Evolutionary conservation across 2,888 invertebrate genomes (phyloP).

Genomic region (Acrobasis repandana): DNA sequence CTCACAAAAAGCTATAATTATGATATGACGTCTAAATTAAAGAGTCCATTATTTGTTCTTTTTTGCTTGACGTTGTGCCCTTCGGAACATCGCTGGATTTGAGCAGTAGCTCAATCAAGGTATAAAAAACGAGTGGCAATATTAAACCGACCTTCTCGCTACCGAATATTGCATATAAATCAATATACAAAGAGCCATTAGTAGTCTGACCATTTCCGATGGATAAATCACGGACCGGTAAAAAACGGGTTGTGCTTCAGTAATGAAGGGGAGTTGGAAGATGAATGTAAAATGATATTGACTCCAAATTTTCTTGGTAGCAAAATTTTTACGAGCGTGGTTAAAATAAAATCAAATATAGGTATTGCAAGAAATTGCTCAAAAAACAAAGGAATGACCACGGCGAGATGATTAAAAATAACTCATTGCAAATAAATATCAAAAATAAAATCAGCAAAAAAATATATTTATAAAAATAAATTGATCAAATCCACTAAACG

Average conservation of each 20-base stretch:
- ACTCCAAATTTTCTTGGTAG: constrained; percentile 15
- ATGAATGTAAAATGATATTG: constrained; percentile 43
- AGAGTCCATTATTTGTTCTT: constrained; percentile 39
- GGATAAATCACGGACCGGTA: constrained; percentile 72
- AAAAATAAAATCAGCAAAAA: no score
- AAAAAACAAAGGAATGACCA: no score
- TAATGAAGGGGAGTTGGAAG: constrained; percentile 57
- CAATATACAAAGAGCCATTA: constrained; percentile 81
- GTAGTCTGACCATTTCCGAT: constrained; percentile 80
- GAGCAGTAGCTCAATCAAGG: constrained; percentile 66
- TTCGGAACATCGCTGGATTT: constrained; percentile 49
- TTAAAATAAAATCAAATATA: no score
- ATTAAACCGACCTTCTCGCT: constrained; percentile 69
- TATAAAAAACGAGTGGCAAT: constrained; percentile 59
- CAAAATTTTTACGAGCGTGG: not conserved
- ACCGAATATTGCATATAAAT: constrained; percentile 81
- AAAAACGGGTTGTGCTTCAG: constrained; percentile 60
- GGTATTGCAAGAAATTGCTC: no score
- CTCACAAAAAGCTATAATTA: constrained; percentile 65
- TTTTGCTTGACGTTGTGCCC: constrained; percentile 33
- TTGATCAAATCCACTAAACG: no score
- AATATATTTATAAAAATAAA: no score
- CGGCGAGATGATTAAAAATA: no score
- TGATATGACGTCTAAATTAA: constrained; percentile 50
- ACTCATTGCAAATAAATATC: no score